Evolutionary conservation across 2,888 invertebrate genomes (phyloP), one percentile per base, ranked within the genome.

Genomic region (Nebria salina): DNA sequence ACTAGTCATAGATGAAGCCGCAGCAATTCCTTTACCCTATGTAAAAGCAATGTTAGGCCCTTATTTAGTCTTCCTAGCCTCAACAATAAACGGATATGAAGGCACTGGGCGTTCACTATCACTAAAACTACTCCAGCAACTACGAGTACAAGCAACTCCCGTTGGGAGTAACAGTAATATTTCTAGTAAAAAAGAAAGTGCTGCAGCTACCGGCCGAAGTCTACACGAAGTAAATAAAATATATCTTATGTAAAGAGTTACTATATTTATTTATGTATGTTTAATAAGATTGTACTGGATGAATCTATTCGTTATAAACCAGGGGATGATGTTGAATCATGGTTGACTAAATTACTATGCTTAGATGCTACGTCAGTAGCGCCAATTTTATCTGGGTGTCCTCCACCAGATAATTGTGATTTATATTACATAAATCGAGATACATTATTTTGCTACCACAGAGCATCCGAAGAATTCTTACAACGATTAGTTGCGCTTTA

Each of bases 11-110:
- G 99, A 99, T 89, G 99, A 99, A 89, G 99, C 99, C 1, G 99
- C 99, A 0, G 99, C 99, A 7, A 99, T 99, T 84, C 99, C 99
- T 0, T 90, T 99, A 82, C 95, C 96, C 0, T 93, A 96, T 85
- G 98, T 99, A 0, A 96, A 97, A 84, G 93, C 94, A 1, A 95
- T 98, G 88, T 91, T 96, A 81, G 96, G 95, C 0, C 97, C 98
- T 0, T 98, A 98, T 86, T 91, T 99, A 64, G 96, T 97, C 11
- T 96, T 99, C 87, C 92, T 99, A 87, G 95, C 99, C 0, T 99
- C 99, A 0, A 99, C 99, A 0, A 96, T 99, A 68, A 97, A 98
- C 86, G 99, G 99, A 0, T 99, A 99, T 88, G 99, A 99, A 90
- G 99, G 99, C 77, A 99, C 99, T 0, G 99, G 99, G 0, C 91